phyloP scores from a whole-genome alignment of 2,888 invertebrate genomes.

The Tetramorium bicarinatum region DNA sequence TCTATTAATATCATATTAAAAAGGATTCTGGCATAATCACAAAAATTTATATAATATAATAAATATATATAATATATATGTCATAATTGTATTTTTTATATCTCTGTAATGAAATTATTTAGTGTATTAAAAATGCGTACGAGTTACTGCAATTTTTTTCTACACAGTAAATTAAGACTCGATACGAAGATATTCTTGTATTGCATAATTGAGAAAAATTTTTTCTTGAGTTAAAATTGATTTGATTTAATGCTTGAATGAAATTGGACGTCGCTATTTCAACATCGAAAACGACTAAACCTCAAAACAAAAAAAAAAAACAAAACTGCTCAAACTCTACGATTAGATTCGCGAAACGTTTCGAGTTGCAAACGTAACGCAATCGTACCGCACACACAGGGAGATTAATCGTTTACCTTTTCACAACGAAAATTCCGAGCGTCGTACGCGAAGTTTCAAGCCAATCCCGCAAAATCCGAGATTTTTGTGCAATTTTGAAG shows the following conservation, averaged over 20 bases:
- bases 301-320: conserved; percentile 19
- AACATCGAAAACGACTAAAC: conserved; percentile 8
- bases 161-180: not conserved
- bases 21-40: not conserved
- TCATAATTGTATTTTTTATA: not conserved
- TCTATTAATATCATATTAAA: not conserved
- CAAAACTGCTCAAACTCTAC: not conserved
- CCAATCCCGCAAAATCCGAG: conserved; percentile 35
- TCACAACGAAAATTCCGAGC: conserved; percentile 46
- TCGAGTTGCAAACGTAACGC: conserved; percentile 34
- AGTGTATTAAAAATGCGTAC: not conserved
- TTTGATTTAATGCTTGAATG: not conserved
- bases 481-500: conserved; percentile 52
- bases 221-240: not conserved
- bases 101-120: not conserved
- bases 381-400: conserved; percentile 30
- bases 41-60: not conserved
- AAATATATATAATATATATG: not conserved
- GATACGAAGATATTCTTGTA: not conserved
- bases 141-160: not conserved
- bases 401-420: conserved; percentile 49
- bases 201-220: conserved; percentile 1
- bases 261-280: conserved; percentile 33
- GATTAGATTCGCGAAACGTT: conserved; percentile 41
- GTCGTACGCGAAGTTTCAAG: conserved; percentile 38